Evolutionary conservation across 1,140 invertebrate genomes (phyloP).

Genomic region (Trissolcus basalis): DNA sequence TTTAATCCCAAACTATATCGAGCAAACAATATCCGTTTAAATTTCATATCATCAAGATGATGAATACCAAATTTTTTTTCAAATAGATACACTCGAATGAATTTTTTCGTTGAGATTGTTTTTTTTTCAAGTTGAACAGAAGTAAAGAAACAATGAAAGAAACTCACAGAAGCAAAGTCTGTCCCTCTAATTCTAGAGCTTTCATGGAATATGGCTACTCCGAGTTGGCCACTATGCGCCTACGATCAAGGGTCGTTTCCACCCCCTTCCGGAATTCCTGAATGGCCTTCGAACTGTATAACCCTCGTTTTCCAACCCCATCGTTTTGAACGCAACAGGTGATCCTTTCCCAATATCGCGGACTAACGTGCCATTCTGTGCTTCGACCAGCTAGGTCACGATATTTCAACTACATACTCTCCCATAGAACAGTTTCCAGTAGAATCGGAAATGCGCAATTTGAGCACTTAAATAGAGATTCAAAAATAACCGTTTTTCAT

Average conservation of each 20-base stretch:
- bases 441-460: slow-evolving; percentile 19
- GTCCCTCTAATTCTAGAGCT: slow-evolving; percentile 59
- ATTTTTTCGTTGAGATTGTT: neutral
- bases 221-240: slow-evolving; percentile 67
- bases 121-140: neutral
- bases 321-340: slow-evolving; percentile 75
- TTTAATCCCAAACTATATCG: no score
- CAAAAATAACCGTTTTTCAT: neutral
- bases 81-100: no score
- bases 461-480: slow-evolving; percentile 4
- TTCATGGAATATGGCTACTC: slow-evolving; percentile 67
- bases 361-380: slow-evolving; percentile 64
- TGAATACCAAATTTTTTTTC: no score
- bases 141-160: slow-evolving; percentile 14
- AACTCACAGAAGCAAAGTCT: slow-evolving; percentile 41
- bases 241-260: slow-evolving; percentile 70
- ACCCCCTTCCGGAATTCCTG: slow-evolving; percentile 68
- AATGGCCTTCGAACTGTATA: slow-evolving; percentile 73
- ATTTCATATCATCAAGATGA: no score
- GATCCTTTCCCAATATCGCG: slow-evolving; percentile 76
- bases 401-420: slow-evolving; percentile 35
- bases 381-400: slow-evolving; percentile 60
- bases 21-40: no score
- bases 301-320: slow-evolving; percentile 73
- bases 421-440: slow-evolving; percentile 19